Conservation (phyloP, 2,797 vertebrate species). For the Chiroxiphia lanceolata region DNA sequence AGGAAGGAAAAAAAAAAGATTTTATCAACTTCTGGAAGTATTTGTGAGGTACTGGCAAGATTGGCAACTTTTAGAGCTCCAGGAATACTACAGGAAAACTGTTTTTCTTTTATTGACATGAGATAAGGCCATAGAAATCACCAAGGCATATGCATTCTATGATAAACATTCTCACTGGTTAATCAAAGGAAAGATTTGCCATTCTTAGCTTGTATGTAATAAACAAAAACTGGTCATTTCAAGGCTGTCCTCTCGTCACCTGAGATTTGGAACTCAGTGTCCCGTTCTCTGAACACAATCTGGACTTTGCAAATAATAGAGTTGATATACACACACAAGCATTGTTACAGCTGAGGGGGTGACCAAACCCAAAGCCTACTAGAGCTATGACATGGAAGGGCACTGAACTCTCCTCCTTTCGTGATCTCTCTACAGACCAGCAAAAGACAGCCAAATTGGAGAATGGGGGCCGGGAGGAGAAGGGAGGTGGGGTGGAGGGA, state of each 20-base stretch:
- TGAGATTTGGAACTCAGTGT: not conserved
- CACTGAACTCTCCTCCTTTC: not conserved
- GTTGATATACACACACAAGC: not conserved
- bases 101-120: not conserved
- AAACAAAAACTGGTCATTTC: not conserved
- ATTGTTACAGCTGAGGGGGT: rapidly evolving
- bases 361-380: not conserved
- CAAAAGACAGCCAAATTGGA: not conserved
- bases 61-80: not conserved
- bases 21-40: not conserved
- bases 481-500: not conserved
- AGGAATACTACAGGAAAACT: not conserved
- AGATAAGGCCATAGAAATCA: not conserved
- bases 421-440: not conserved
- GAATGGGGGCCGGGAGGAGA: no score
- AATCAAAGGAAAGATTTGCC: not conserved
- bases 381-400: not conserved
- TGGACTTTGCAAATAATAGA: not conserved
- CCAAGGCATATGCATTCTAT: not conserved
- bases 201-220: not conserved
- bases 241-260: not conserved
- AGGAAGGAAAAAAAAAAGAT: not conserved
- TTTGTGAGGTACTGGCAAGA: not conserved
- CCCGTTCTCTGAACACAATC: not conserved
- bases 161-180: not conserved